Percentiles rank a stretch among this genome's conserved stretches.
Conservation (phyloP, 2,113 vertebrate genomes). For the Mesocricetus auratus region DNA sequence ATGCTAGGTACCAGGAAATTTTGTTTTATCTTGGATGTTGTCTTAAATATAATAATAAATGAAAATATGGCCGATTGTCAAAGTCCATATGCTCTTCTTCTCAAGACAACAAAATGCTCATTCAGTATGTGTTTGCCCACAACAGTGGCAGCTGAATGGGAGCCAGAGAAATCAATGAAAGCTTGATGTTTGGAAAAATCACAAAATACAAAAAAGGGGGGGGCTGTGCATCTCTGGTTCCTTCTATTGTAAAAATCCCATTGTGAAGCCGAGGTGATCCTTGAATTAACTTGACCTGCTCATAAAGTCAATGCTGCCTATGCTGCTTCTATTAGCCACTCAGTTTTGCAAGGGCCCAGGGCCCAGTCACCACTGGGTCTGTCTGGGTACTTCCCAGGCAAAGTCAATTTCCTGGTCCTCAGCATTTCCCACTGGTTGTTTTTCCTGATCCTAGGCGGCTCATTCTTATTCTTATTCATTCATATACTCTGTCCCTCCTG, state of each 20-base stretch:
- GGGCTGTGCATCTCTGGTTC: neutral
- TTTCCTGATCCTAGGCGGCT: neutral
- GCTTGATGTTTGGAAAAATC: conserved; percentile 17
- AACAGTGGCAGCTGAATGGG: neutral
- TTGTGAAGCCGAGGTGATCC: neutral
- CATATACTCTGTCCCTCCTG: no score
- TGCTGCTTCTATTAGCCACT: neutral
- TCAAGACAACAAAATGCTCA: conserved; percentile 66
- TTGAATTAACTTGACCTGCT: conserved; percentile 11
- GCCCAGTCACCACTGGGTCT: no score
- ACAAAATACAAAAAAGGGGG: neutral
- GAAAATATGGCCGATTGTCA: conserved; percentile 54
- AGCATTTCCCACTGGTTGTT: neutral
- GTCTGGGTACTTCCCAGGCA: neutral
- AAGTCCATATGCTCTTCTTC: conserved; percentile 60
- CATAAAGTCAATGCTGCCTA: neutral
- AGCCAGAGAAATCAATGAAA: conserved; percentile 49
- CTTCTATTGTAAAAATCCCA: neutral
- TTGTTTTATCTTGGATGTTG: conserved; percentile 26
- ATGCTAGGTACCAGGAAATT: neutral
- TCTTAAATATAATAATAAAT: conserved; percentile 69
- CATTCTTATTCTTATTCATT: neutral
- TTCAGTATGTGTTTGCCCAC: conserved; percentile 38
- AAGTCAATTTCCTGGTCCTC: neutral
- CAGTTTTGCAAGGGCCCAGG: neutral